A percentile compares a stretch with the other conserved stretches of the same genome.
Evolutionary conservation across 2,113 vertebrate genomes (phyloP).

Genomic region (Mormyrus iriodes): DNA sequence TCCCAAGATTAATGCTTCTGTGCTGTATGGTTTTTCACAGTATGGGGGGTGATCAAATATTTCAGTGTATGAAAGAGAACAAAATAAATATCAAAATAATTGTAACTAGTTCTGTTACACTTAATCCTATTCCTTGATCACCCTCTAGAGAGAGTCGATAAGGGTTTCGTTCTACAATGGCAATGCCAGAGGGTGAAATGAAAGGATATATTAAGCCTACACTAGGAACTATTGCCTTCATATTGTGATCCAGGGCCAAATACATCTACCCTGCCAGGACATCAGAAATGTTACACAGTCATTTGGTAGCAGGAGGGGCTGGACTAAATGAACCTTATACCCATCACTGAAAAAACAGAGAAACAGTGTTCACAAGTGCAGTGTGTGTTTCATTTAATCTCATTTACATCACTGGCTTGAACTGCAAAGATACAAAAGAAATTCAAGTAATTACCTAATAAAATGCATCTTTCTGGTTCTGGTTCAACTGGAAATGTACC

Average conservation of each 20-base stretch:
- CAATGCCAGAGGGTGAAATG: background rate
- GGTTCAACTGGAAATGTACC: background rate
- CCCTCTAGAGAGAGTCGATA: background rate
- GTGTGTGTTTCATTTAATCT: background rate
- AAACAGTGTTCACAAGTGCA: background rate
- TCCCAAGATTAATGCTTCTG: background rate
- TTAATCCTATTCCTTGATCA: background rate
- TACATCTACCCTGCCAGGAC: background rate
- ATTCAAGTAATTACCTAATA: background rate
- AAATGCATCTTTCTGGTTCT: background rate
- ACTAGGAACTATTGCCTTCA: background rate
- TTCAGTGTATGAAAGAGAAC: background rate
- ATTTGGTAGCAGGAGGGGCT: background rate
- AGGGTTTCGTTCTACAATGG: background rate
- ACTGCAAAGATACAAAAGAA: background rate
- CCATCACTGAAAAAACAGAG: background rate
- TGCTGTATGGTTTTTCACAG: background rate
- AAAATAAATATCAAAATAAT: background rate
- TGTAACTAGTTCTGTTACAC: background rate
- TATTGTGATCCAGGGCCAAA: background rate
- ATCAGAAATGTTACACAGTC: background rate
- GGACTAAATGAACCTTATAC: background rate
- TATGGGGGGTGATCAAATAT: background rate
- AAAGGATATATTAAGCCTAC: background rate
- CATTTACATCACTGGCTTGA: background rate